Base-by-base conservation (phyloP, 1,140 invertebrate genomes). In the Dolichoris vasculosae region DNA sequence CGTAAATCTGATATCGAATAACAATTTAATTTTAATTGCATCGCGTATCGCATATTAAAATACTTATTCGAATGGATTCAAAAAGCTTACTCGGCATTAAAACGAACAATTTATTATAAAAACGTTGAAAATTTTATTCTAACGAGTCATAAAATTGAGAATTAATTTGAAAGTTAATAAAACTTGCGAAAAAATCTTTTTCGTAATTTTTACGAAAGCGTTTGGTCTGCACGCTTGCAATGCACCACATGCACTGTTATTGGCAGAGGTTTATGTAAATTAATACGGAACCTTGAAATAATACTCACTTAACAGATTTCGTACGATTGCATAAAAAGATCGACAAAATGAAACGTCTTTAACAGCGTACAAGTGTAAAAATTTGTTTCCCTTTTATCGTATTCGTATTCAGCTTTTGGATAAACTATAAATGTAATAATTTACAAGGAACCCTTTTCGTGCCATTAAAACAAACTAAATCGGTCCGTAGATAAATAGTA, bases 301-400 rank as follows among this genome's bases (percentile, higher is more conserved):
- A 77, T 77, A 55, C 75, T 76, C 11, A 77, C 73, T 77, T 77
- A 51, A 77, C 43, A 46, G 46, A 51, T 77, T 77, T 48, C 75
- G 75, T 32, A 77, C 35, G 26, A 73, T 40, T 73, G 43, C 38
- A 73, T 73, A 73, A 73, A 73, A 43, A 71, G 15, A 55, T 15
- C 40, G 2, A 13, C 38, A 43, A 26, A 23, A 40, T n/a, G 23
- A 23, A 20, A 11, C 4, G 2, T 59, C 23, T 26, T 4, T 26
- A 59, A 59, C 13, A 26, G 13, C n/a, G n/a, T n/a, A n/a, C n/a
- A n/a, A n/a, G n/a, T n/a, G n/a, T n/a, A n/a, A n/a, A n/a, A n/a
- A n/a, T n/a, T n/a, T n/a, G n/a, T n/a, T n/a, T n/a, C 63, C 32
- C 30, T 64, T 64, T 64, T 64, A 59, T 35, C 2, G 30, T 43